Conservation (phyloP, 2,113 vertebrate species). For the Meriones unguiculatus region DNA sequence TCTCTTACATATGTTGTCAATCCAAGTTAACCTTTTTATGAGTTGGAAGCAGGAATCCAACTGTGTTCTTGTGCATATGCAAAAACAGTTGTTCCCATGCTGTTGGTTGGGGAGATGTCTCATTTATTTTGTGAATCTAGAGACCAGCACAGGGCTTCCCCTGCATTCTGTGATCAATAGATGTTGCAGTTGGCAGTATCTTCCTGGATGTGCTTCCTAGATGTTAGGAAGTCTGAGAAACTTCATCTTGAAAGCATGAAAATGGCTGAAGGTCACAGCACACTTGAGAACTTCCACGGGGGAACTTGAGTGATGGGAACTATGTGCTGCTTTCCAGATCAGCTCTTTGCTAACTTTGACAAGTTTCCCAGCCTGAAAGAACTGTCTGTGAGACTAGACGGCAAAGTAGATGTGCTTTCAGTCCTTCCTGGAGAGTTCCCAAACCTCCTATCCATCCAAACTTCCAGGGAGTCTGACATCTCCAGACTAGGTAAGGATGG, state of each 20-base stretch:
- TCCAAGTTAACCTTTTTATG: too few relatives aligned
- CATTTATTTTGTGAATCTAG: not conserved
- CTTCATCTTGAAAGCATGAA: constrained; percentile 19
- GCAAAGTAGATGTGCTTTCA: too few relatives aligned
- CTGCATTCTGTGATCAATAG: not conserved
- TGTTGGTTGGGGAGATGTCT: not conserved
- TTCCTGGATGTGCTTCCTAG: not conserved
- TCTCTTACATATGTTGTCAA: too few relatives aligned
- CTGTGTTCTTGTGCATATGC: too few relatives aligned
- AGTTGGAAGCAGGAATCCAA: too few relatives aligned
- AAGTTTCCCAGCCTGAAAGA: constrained; percentile 76
- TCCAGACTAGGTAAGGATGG: constrained; percentile 68
- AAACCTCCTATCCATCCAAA: constrained; percentile 17
- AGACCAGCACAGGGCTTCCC: not conserved
- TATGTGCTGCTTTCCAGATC: constrained; percentile 61
- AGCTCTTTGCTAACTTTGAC: constrained; percentile 75
- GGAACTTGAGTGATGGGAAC: constrained; percentile 15
- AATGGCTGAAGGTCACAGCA: constrained; percentile 45
- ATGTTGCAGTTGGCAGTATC: not conserved
- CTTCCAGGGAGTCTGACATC: not conserved
- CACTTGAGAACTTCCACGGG: not conserved
- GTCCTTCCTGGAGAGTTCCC: too few relatives aligned
- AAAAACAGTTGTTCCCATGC: not conserved
- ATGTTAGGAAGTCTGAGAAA: not conserved
- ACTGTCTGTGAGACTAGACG: constrained; percentile 59